Conservation (phyloP, 1,140 invertebrate species). For the Pogonus chalceus region DNA sequence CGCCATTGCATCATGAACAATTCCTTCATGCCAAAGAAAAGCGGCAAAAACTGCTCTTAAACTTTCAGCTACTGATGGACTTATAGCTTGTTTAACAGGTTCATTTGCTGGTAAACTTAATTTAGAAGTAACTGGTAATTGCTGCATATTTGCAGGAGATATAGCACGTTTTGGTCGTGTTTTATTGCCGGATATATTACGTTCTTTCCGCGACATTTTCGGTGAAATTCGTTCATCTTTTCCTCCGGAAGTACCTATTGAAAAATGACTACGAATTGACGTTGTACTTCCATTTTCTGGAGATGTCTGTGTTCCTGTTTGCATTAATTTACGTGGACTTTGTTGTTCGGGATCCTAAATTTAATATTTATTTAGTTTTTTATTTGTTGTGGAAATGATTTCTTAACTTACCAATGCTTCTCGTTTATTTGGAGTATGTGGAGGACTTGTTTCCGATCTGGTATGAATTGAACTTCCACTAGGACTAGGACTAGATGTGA, state of each 20-base stretch:
- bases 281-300: conserved; percentile 47
- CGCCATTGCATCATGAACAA: conserved; percentile 95
- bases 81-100: conserved; percentile 70
- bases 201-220: conserved; percentile 51
- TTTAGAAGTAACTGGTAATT: conserved; percentile 27
- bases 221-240: conserved; percentile 51
- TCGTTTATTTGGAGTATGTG: conserved; percentile 36
- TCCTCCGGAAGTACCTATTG: conserved; percentile 42
- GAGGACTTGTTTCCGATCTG: conserved; percentile 41
- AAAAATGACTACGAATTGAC: conserved; percentile 48
- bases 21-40: conserved; percentile 92
- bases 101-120: conserved; percentile 30
- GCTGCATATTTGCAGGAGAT: conserved; percentile 45
- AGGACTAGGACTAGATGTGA: conserved; percentile 50
- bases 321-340: conserved; percentile 46
- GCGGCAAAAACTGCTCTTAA: conserved; percentile 89
- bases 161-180: conserved; percentile 48
- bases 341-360: conserved; percentile 35
- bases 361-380: neutral
- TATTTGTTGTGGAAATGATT: neutral
- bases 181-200: conserved; percentile 36
- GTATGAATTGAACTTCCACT: conserved; percentile 47
- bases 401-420: conserved; percentile 16
- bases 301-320: conserved; percentile 67
- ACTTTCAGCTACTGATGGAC: conserved; percentile 87